phyloP scores from a whole-genome alignment of 1,140 invertebrate genomes.

The Drosophila elegans region DNA sequence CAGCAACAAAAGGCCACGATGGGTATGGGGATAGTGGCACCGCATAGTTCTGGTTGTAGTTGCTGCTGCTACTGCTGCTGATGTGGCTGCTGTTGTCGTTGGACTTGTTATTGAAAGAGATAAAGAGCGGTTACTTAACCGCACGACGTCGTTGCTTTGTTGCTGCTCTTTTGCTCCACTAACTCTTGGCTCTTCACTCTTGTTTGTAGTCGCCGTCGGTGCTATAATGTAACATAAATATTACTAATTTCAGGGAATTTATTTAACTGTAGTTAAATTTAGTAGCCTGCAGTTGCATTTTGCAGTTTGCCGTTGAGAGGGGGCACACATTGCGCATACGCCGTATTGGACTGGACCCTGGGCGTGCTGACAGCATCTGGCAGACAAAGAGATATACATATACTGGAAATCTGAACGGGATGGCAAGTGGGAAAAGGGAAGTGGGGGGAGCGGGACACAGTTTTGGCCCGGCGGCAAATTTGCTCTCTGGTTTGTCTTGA shows the following conservation, averaged over 20 bases:
- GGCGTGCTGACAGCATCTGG: constrained; percentile 72
- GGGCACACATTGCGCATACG: constrained; percentile 68
- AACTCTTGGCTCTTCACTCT: neutral
- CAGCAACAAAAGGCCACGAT: constrained; percentile 34
- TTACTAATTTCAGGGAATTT: constrained; percentile 80
- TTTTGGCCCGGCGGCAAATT: constrained; percentile 56
- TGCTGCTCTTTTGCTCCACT: constrained; percentile 35
- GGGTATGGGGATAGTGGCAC: constrained; percentile 46
- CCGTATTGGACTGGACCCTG: constrained; percentile 44
- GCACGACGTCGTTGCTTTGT: constrained; percentile 60
- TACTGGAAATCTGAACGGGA: neutral
- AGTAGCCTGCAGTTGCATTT: constrained; percentile 60
- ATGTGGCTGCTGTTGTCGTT: constrained; percentile 59
- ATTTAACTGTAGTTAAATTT: constrained; percentile 79
- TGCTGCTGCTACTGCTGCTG: constrained; percentile 35
- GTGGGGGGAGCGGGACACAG: neutral
- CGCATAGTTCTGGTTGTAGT: constrained; percentile 53
- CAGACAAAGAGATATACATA: constrained; percentile 19
- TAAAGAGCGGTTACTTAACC: constrained; percentile 82
- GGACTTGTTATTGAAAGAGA: constrained; percentile 79
- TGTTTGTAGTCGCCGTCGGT: constrained; percentile 65
- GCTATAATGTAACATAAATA: constrained; percentile 78
- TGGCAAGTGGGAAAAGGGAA: neutral
- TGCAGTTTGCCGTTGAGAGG: neutral
- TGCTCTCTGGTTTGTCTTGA: constrained; percentile 64